phyloP scores from a whole-genome alignment of 2,888 invertebrate species.

The Pilophorus perplexus region DNA sequence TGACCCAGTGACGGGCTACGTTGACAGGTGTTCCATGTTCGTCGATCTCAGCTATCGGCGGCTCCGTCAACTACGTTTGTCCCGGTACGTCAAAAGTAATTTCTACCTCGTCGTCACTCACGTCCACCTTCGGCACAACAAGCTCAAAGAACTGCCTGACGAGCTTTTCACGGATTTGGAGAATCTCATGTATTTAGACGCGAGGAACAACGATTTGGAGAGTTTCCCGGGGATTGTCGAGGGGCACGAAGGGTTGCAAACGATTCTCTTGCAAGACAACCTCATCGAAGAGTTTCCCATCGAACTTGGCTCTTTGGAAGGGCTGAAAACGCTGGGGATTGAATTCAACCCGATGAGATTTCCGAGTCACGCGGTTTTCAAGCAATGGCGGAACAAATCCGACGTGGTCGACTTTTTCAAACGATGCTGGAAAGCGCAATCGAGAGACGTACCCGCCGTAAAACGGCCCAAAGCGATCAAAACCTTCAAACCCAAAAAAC shows the following conservation, averaged over 20 bases:
- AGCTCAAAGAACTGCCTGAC: conserved; percentile 30
- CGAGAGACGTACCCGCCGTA: conserved; percentile 7
- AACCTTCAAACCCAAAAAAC: conserved; percentile 20
- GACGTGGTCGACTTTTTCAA: conserved; percentile 25
- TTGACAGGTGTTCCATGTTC: conserved; percentile 26
- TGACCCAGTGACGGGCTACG: conserved; percentile 25
- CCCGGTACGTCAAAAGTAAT: not conserved
- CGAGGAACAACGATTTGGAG: conserved; percentile 55
- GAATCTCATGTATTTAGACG: conserved; percentile 33
- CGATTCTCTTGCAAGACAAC: conserved; percentile 64
- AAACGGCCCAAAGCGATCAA: not conserved
- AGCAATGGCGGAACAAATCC: conserved; percentile 21
- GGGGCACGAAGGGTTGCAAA: conserved; percentile 60
- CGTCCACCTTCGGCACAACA: conserved; percentile 26
- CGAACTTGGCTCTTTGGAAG: conserved; percentile 56
- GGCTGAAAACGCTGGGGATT: conserved; percentile 18
- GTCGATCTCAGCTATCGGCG: conserved; percentile 22
- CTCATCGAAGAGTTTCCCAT: conserved; percentile 60
- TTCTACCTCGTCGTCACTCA: conserved; percentile 11
- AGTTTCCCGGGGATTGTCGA: conserved; percentile 60
- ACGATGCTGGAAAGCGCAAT: conserved; percentile 21
- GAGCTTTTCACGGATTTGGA: conserved; percentile 27
- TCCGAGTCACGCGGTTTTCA: conserved; percentile 2
- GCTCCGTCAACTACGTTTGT: conserved; percentile 1
- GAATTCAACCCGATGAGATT: conserved; percentile 30